A percentile compares a stretch with the other conserved stretches of the same genome.
These are phyloP conservation scores for Mylabris sibirica DNA, from an alignment of 2,888 invertebrate species.

Conservation along the genomic window DNA sequence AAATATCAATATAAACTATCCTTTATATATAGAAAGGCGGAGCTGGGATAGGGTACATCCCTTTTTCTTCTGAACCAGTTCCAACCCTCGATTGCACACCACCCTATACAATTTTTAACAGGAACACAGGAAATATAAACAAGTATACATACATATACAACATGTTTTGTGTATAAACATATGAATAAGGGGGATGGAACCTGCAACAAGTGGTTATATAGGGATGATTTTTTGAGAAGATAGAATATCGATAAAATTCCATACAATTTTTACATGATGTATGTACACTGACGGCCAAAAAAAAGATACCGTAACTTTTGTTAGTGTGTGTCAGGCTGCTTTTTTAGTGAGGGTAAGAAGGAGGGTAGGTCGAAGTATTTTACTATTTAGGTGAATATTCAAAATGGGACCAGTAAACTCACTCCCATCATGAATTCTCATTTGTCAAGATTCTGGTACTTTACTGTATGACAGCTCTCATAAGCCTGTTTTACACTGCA, in stretches of 20 bases:
- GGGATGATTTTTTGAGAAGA: not conserved
- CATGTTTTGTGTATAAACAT: not conserved
- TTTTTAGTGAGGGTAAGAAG: too few species aligned
- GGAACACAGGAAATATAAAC: constrained; percentile 40
- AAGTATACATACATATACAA: too few species aligned
- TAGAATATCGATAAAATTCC: not conserved
- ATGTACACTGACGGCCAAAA: too few species aligned
- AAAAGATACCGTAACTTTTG: too few species aligned
- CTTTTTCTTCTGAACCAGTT: constrained; percentile 35
- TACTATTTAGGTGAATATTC: too few species aligned
- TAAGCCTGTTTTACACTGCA: too few species aligned
- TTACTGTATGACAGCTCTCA: too few species aligned
- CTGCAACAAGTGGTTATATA: constrained; percentile 27
- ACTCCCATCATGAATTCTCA: too few species aligned
- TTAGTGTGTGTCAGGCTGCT: too few species aligned
- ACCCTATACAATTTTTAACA: constrained; percentile 46
- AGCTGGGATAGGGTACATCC: constrained; percentile 40
- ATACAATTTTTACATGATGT: not conserved
- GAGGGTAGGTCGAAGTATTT: too few species aligned
- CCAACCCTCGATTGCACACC: constrained; percentile 52
- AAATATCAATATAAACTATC: constrained; percentile 20
- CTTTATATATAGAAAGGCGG: constrained; percentile 40
- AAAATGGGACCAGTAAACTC: too few species aligned
- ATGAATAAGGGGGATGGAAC: constrained; percentile 15
- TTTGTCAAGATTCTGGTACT: too few species aligned